These are phyloP conservation scores for Probosciger aterrimus DNA, from an alignment of 2,113 vertebrate species.

Conservation along the genomic window DNA sequence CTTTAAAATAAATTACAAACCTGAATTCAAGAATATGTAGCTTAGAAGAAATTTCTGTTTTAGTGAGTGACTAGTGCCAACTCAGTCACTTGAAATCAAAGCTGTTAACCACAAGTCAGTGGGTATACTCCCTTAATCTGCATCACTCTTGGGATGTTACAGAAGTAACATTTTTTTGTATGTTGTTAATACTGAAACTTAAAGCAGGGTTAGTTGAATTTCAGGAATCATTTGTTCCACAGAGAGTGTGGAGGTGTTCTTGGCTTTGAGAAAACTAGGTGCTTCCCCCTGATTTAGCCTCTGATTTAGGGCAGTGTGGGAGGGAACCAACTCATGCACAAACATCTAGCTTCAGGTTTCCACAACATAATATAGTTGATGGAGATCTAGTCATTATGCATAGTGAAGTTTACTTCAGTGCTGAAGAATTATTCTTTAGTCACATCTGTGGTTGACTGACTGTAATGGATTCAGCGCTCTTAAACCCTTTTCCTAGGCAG, in stretches of 20 bases:
- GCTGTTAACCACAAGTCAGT: neutral
- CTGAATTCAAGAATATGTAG: neutral
- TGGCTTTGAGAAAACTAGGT: neutral
- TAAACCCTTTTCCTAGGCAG: neutral
- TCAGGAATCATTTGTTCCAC: neutral
- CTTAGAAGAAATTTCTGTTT: neutral
- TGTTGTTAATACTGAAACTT: neutral
- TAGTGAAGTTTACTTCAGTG: neutral
- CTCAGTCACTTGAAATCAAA: neutral
- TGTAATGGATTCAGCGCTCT: neutral
- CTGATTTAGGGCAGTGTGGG: accelerated
- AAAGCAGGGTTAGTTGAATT: neutral
- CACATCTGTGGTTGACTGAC: neutral
- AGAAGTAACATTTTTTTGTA: neutral
- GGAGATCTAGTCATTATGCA: neutral
- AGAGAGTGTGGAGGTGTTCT: neutral
- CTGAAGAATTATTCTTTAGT: neutral
- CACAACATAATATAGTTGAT: neutral
- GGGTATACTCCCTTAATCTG: neutral
- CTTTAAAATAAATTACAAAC: neutral
- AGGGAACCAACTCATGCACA: accelerated
- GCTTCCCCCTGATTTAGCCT: neutral
- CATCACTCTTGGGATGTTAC: neutral
- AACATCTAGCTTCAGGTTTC: neutral
- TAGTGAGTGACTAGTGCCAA: neutral